A percentile compares a stretch with the other conserved stretches of the same genome.
Evolutionary conservation across 2,797 vertebrate genomes (phyloP).

Genomic region (Rhincodon typus): DNA sequence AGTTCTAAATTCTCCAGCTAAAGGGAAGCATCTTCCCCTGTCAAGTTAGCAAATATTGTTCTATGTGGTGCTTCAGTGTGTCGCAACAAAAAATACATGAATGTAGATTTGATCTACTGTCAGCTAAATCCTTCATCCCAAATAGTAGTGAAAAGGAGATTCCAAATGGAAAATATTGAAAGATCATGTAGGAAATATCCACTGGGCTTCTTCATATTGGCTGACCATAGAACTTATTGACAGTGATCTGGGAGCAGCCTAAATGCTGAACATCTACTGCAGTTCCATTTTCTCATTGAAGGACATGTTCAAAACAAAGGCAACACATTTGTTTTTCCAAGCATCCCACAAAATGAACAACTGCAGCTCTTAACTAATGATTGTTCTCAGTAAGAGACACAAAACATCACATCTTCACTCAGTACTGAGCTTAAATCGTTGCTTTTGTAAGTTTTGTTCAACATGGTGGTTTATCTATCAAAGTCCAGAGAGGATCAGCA

Average conservation of each 20-base stretch:
- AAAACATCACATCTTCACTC: background rate
- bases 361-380: background rate
- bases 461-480: background rate
- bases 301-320: background rate
- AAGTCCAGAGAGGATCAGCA: background rate
- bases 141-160: background rate
- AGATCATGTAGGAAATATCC: background rate
- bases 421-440: background rate
- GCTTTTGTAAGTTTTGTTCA: background rate
- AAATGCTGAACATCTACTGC: background rate
- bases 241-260: background rate
- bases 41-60: background rate
- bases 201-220: background rate
- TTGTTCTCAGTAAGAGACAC: background rate
- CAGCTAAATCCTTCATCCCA: background rate
- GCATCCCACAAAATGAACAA: background rate
- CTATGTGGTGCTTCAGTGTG: background rate
- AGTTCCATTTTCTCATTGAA: background rate
- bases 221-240: background rate
- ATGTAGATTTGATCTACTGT: background rate
- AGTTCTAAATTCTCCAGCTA: background rate
- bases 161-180: background rate
- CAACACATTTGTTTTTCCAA: background rate
- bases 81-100: background rate
- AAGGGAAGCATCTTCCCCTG: background rate